Evolutionary conservation across 2,888 invertebrate genomes (phyloP).

Genomic region (Sinotaia quadrata): DNA sequence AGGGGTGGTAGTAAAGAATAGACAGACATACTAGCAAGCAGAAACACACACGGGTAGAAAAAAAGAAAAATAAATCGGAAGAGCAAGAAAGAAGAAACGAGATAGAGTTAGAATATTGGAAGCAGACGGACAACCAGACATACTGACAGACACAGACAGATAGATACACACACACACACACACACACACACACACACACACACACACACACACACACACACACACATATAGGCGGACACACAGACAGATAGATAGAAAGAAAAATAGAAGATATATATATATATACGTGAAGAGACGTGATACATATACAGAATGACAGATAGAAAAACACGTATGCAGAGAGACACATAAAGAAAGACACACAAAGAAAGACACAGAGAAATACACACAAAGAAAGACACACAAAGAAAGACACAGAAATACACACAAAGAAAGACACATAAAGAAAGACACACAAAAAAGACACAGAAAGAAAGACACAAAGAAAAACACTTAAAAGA

Average conservation of each 20-base stretch:
- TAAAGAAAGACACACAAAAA: not conserved
- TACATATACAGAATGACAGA: too few relatives aligned
- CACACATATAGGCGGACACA: not conserved
- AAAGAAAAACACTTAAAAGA: not conserved
- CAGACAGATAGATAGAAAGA: constrained; percentile 2
- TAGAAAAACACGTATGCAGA: too few relatives aligned
- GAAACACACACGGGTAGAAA: not conserved
- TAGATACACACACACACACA: not conserved
- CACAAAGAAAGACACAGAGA: not conserved
- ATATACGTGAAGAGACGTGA: too few relatives aligned
- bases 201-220: not conserved
- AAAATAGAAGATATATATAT: not conserved
- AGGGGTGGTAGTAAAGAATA: too few relatives aligned
- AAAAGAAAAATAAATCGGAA: not conserved
- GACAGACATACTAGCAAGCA: too few relatives aligned
- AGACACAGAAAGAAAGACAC: not conserved
- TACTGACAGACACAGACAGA: constrained; percentile 6
- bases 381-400: not conserved
- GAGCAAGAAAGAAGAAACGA: constrained; percentile 1
- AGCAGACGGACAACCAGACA: constrained; percentile 1
- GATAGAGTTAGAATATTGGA: constrained; percentile 7
- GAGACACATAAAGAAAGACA: too few relatives aligned
- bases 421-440: not conserved
- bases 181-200: too few relatives aligned
- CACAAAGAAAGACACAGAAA: not conserved